A percentile compares a stretch with the other conserved stretches of the same genome.
Conservation (phyloP, 2,797 vertebrate species). For the Acanthiza pusilla region DNA sequence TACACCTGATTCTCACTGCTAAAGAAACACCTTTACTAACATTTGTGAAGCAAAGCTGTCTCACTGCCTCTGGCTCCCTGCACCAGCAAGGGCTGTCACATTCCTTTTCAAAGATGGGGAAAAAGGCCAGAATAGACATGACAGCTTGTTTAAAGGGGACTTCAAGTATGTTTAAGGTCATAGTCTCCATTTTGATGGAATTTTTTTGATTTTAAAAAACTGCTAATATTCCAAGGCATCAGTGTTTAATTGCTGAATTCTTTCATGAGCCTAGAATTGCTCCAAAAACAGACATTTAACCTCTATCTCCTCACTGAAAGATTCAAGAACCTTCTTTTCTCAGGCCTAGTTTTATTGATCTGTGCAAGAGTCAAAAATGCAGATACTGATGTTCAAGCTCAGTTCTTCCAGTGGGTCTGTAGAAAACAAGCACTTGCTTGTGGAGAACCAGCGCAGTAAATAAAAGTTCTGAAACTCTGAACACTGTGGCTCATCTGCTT, state of each 20-base stretch:
- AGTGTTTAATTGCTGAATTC: background rate
- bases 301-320: background rate
- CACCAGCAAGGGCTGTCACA: background rate
- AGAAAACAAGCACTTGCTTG: background rate
- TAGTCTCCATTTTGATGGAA: background rate
- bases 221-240: background rate
- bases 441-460: background rate
- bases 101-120: background rate
- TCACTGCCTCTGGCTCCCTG: background rate
- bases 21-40: conserved; percentile 28
- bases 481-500: background rate
- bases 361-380: background rate
- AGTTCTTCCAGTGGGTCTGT: background rate
- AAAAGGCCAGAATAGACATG: background rate
- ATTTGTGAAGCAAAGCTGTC: background rate
- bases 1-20: background rate
- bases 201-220: background rate
- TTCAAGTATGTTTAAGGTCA: background rate
- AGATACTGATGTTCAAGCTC: background rate
- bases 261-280: background rate
- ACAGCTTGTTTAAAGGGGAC: background rate
- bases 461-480: background rate
- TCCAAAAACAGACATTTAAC: background rate
- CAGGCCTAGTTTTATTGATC: background rate
- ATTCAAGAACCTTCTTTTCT: background rate